Base-by-base conservation (phyloP, 2,113 vertebrate species). In the Martes martes region DNA sequence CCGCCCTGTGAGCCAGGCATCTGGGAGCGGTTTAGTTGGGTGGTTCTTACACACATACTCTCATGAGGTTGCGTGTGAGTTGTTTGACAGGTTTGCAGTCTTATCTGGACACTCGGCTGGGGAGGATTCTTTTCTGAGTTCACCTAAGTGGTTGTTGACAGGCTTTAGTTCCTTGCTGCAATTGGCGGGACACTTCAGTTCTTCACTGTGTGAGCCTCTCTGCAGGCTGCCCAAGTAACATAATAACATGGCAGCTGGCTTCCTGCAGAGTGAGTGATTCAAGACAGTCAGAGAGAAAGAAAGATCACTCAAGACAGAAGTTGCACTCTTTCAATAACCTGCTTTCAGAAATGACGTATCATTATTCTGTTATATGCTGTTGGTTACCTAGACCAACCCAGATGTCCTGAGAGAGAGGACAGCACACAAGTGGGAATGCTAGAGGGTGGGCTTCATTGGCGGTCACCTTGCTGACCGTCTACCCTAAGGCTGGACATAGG, bases 41-140 rank as follows among this genome's bases (percentile, higher is more conserved):
- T 87, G 33, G 24, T 59, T 96, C 74, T 89, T 28, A 88, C 16
- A 24, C 74, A 78, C 50, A 6, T 18, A 91, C 16, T 90, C n/a
- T 23, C 24, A 1, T 18, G 31, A 85, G 63, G 15, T 61, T 57
- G 19, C 14, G 8, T 7, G 23, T 28, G 59, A 80, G 80, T 45
- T 92, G 16, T 80, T 93, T 42, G 26, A 55, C 15, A n/a, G 59
- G 21, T n/a, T 23, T 45, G 11, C 3, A 4, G 26, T 87, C 67
- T 95, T 45, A 67, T 74, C 71, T 24, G 67, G 90, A 92, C 6
- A 23, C 42, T 96, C 31, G 13, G 3, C 52, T 36, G 65, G 90
- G 45, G 28, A 76, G 33, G 74, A 71, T 45, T 26, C 2, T 96
- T 92, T 93, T 26, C 82, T 80, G 21, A 69, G 42, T n/a, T 61